Evolutionary conservation across 2,797 vertebrate genomes (phyloP), one percentile per base, ranked within the genome.

Genomic region (Pseudochirops corinnae): DNA sequence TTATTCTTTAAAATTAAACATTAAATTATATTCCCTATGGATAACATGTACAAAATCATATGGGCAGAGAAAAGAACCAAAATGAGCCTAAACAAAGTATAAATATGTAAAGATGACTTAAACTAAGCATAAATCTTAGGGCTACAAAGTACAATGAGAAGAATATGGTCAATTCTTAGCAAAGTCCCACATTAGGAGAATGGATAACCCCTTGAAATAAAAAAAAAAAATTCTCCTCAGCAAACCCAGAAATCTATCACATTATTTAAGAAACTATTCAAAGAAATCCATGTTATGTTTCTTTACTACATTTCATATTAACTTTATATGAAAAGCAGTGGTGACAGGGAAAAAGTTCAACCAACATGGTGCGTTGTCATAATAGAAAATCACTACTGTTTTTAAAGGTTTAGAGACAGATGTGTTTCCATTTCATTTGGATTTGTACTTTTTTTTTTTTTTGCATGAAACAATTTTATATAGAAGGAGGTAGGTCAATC

Each of bases 211-310:
- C 94, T 82, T 92, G 95, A 56, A 93, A 95, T 94, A 95, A 96
- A 96, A 95, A 95, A 96, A 97, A 96, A 94, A 55, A 29, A 94
- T 50, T 91, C 90, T 95, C 91, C 92, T 94, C 95, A 96, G 92
- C 0, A 1, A 29, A 13, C 82, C 56, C 0, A 93, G 58, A 14
- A 26, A 57, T 82, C 93, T 60, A 92, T 57, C 55, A 93, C 82
- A 62, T 58, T 95, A 93, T 95, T 97, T 95, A 87, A 96, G 93
- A 94, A 95, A 93, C 96, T 93, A 55, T 90, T 95, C 94, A 93
- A 91, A 94, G 93, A 95, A 96, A 94, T 92, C 28, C 29, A 94
- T 95, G 52, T 92, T 94, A 62, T 92, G 28, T 92, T 95, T 96
- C 90, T 96, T 94, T 67, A 94, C 57, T 6, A 13, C 18, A 92